A percentile compares a stretch with the other conserved stretches of the same genome.
Evolutionary conservation across 2,113 vertebrate species (phyloP).

Genomic region (Paramisgurnus dabryanus): DNA sequence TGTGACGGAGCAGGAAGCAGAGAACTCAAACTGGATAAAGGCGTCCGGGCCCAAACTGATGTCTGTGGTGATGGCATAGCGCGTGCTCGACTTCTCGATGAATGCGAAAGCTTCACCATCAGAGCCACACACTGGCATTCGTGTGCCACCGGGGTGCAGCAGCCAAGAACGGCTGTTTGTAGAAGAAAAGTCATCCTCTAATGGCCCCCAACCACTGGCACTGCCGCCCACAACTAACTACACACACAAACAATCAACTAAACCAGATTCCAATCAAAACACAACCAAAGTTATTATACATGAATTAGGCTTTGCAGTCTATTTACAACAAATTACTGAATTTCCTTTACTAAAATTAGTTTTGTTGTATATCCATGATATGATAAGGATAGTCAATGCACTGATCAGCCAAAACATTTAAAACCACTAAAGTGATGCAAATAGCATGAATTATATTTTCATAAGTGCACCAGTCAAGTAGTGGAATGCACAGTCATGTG

Average conservation of each 20-base stretch:
- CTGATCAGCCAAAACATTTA: no score
- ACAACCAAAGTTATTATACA: no score
- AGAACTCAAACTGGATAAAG: constrained; percentile 96
- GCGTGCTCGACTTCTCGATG: constrained; percentile 96
- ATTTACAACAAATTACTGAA: no score
- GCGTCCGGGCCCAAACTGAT: constrained; percentile 91
- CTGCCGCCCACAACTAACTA: constrained; percentile 96
- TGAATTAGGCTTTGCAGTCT: no score
- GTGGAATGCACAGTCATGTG: no score
- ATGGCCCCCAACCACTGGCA: constrained; percentile 90
- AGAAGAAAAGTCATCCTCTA: constrained; percentile 93
- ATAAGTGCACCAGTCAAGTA: no score
- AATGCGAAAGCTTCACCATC: constrained; percentile 93
- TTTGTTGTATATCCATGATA: no score
- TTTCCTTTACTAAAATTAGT: no score
- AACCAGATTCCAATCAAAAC: not conserved
- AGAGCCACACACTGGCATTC: constrained; percentile 96
- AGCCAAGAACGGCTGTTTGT: constrained; percentile 93
- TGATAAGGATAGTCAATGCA: no score
- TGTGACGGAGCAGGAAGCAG: constrained; percentile 95
- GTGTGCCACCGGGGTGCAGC: constrained; percentile 93
- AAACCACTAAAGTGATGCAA: no score
- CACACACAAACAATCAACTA: constrained; percentile 73
- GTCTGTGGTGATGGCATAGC: constrained; percentile 94
- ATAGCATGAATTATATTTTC: no score